phyloP scores from a whole-genome alignment of 2,888 invertebrate genomes.

The Aphodius granarius region DNA sequence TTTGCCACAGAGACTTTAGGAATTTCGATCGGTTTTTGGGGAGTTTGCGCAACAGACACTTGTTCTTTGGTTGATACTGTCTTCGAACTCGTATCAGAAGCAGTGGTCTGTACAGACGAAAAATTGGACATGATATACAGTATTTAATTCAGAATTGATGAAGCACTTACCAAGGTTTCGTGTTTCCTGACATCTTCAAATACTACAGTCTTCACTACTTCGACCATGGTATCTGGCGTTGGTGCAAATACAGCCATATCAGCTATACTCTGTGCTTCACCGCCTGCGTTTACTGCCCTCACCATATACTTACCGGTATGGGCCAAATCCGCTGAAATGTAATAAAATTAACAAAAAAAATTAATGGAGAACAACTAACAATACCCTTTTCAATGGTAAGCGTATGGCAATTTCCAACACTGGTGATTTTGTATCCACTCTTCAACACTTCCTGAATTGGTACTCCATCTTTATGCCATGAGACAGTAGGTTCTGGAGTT shows the following conservation, averaged over 20 bases:
- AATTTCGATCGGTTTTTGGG: constrained; percentile 29
- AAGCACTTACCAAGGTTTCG: constrained; percentile 52
- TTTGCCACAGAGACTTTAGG: constrained; percentile 30
- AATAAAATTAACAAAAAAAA: background rate
- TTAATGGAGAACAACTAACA: background rate
- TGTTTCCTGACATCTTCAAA: constrained; percentile 60
- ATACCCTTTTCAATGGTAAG: constrained; percentile 73
- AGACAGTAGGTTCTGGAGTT: constrained; percentile 71
- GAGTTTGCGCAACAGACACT: constrained; percentile 14
- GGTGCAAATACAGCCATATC: constrained; percentile 75
- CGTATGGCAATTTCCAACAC: constrained; percentile 69
- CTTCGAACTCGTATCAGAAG: constrained; percentile 37
- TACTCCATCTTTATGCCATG: constrained; percentile 73
- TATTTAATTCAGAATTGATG: background rate
- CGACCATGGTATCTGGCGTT: constrained; percentile 67
- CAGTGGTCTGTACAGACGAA: constrained; percentile 33
- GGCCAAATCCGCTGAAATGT: constrained; percentile 58
- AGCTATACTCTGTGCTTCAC: constrained; percentile 82
- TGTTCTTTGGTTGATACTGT: constrained; percentile 32
- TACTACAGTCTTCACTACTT: constrained; percentile 67
- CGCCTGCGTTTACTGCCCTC: constrained; percentile 71
- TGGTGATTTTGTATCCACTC: constrained; percentile 59
- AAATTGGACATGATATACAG: background rate
- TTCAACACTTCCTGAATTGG: constrained; percentile 61
- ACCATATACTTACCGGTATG: constrained; percentile 81